phyloP scores from a whole-genome alignment of 1,140 invertebrate species.

The Cyphomyrmex costatus region DNA sequence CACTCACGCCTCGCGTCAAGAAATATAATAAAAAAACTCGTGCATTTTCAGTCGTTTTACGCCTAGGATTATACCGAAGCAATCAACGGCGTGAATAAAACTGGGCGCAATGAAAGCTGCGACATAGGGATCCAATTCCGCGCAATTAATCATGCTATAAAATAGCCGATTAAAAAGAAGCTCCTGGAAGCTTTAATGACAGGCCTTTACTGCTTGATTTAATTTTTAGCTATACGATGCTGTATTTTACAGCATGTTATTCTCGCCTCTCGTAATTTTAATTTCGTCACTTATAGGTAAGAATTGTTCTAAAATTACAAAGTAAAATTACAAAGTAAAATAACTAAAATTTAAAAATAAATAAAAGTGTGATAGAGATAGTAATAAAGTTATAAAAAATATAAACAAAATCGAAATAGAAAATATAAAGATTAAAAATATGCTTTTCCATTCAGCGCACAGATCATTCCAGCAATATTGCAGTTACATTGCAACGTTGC shows the following conservation, averaged over 20 bases:
- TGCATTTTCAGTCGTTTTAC: constrained; percentile 11
- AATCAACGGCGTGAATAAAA: constrained; percentile 25
- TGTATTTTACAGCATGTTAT: background rate
- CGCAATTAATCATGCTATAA: constrained; percentile 39
- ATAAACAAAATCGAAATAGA: background rate
- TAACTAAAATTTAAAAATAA: too few species aligned
- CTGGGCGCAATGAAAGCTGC: constrained; percentile 9
- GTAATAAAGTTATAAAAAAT: background rate
- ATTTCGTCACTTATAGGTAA: background rate
- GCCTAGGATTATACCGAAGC: background rate
- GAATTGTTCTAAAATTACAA: background rate
- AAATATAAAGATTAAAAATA: background rate
- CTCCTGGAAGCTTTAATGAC: constrained; percentile 10
- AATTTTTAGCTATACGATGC: constrained; percentile 30
- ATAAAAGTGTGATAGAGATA: too few species aligned
- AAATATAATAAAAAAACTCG: constrained; percentile 8
- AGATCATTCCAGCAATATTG: too few species aligned
- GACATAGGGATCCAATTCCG: background rate
- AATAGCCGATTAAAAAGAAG: constrained; percentile 48
- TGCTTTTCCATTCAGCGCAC: too few species aligned
- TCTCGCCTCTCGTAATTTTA: constrained; percentile 8
- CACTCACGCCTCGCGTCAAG: background rate
- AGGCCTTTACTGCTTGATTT: constrained; percentile 30
- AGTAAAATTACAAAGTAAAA: too few species aligned
- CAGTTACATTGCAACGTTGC: too few species aligned